A percentile compares a stretch with the other conserved stretches of the same genome.
Evolutionary conservation across 2,113 vertebrate genomes (phyloP).

Genomic region (Antechinus stuartii): DNA sequence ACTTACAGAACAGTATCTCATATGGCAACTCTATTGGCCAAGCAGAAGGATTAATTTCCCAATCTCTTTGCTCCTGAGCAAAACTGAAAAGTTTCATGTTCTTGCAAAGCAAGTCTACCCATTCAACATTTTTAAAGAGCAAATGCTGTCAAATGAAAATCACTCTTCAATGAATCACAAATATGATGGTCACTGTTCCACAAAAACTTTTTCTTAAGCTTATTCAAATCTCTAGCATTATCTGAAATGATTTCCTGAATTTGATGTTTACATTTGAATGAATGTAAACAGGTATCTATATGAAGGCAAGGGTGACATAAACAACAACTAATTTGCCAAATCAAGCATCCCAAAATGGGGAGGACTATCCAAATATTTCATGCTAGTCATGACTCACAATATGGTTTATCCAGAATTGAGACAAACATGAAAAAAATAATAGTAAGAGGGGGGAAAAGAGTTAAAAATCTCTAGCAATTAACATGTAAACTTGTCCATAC

Average conservation of each 20-base stretch:
- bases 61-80: not conserved
- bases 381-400: constrained; percentile 64
- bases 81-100: not conserved
- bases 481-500: constrained; percentile 65
- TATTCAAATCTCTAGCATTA: not conserved
- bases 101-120: not conserved
- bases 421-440: constrained; percentile 50
- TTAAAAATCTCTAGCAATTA: constrained; percentile 74
- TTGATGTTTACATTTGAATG: constrained; percentile 49
- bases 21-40: not conserved
- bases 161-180: not conserved
- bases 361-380: constrained; percentile 75
- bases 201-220: not conserved
- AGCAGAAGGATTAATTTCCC: not conserved
- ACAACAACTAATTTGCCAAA: constrained; percentile 66
- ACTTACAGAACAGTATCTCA: not conserved
- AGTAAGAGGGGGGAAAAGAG: constrained; percentile 50
- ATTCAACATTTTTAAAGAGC: not conserved
- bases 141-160: not conserved
- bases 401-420: constrained; percentile 67
- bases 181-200: not conserved
- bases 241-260: constrained; percentile 21
- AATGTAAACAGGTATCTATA: constrained; percentile 58
- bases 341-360: constrained; percentile 71
- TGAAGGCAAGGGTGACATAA: constrained; percentile 66